Percentiles rank a stretch among this genome's conserved stretches.
Evolutionary conservation across 2,113 vertebrate species (phyloP).

Genomic region (Sardina pilchardus): DNA sequence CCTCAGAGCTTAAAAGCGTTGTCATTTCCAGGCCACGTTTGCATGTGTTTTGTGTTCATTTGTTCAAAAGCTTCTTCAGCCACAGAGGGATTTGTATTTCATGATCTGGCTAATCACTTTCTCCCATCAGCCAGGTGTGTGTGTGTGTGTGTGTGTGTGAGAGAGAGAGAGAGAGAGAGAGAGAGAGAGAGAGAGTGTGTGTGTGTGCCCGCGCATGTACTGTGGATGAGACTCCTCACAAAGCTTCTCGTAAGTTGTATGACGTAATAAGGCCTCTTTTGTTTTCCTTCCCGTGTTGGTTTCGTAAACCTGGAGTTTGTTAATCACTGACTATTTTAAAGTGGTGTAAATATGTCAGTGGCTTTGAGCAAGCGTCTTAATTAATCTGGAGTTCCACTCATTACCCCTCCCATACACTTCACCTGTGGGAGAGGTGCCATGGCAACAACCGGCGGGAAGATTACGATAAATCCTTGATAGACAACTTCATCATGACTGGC

Average conservation of each 20-base stretch:
- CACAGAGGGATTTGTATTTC: no score
- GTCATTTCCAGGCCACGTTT: background rate
- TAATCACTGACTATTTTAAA: constrained; percentile 35
- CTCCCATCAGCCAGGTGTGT: background rate
- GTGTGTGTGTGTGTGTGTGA: background rate
- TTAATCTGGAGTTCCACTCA: constrained; percentile 46
- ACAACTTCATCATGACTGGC: constrained; percentile 53
- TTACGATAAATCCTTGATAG: constrained; percentile 38
- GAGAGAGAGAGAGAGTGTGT: no score
- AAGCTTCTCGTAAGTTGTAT: background rate
- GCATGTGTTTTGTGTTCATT: background rate
- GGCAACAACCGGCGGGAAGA: constrained; percentile 23
- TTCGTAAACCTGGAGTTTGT: constrained; percentile 40
- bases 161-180: no score
- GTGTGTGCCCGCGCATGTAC: no score
- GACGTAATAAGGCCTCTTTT: background rate
- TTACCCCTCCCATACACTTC: constrained; percentile 19
- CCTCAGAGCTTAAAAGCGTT: background rate
- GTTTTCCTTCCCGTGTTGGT: background rate
- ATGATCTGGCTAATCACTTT: background rate
- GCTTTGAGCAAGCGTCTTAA: constrained; percentile 40
- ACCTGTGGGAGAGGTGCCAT: constrained; percentile 33
- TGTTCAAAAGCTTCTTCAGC: background rate
- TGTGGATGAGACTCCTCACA: background rate
- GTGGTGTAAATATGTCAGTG: constrained; percentile 38